Evolutionary conservation across 1,140 invertebrate genomes (phyloP).

Genomic region (Teleopsis dalmanni): DNA sequence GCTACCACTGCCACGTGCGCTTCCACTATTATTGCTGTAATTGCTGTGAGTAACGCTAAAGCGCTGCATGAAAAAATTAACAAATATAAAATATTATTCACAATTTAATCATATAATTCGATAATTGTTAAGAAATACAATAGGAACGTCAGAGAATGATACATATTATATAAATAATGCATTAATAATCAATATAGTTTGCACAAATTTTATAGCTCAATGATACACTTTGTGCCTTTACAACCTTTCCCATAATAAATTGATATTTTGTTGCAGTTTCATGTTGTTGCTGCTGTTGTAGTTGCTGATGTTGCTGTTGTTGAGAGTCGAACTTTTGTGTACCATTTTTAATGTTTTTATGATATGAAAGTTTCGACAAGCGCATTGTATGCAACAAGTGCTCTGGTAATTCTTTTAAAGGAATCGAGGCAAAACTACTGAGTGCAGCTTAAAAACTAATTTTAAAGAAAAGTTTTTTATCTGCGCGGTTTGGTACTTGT

Average conservation of each 20-base stretch:
- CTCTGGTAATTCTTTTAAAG: no score
- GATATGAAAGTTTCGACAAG: conserved; percentile 32
- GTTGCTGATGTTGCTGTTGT: conserved; percentile 14
- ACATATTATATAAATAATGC: background rate
- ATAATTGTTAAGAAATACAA: background rate
- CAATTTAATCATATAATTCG: background rate
- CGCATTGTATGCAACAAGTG: conserved; percentile 30
- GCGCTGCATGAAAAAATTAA: conserved; percentile 17
- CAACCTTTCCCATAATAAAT: no score
- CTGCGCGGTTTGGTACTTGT: no score
- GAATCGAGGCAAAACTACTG: background rate
- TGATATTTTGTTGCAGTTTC: conserved; percentile 12
- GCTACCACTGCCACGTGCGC: conserved; percentile 17
- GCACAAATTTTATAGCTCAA: background rate
- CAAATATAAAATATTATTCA: background rate
- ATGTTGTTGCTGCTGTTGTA: conserved; percentile 9
- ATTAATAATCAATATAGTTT: no score
- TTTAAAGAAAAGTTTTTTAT: no score
- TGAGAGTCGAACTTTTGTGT: conserved; percentile 25
- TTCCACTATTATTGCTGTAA: conserved; percentile 19
- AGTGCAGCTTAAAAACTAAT: no score
- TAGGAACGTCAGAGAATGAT: background rate
- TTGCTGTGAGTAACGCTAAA: conserved; percentile 18
- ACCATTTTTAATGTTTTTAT: conserved; percentile 30
- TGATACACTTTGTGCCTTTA: background rate